Conservation (phyloP, 2,888 invertebrate genomes). For the Cremastinae sp. region DNA sequence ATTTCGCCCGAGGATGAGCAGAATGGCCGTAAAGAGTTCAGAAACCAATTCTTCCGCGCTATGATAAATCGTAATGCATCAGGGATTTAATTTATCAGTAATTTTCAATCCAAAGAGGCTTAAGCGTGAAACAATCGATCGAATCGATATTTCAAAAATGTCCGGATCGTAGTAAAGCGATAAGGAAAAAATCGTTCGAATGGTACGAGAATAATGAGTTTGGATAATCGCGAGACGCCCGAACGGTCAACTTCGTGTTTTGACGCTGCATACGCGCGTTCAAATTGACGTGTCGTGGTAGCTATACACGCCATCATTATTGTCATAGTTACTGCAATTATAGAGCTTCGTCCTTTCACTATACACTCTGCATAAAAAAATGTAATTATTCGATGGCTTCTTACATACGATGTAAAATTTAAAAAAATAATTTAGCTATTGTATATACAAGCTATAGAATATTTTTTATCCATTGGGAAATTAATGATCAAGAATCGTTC, state of each 20-base stretch:
- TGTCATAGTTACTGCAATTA: constrained; percentile 75
- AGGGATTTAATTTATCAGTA: too few relatives aligned
- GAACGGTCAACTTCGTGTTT: constrained; percentile 25
- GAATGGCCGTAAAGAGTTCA: background rate
- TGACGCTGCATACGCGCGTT: constrained; percentile 26
- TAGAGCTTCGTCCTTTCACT: constrained; percentile 70
- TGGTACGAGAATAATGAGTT: constrained; percentile 67
- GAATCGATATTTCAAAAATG: background rate
- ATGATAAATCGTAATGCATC: background rate
- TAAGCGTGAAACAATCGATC: too few relatives aligned
- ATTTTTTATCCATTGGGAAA: too few relatives aligned
- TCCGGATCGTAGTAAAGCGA: too few relatives aligned
- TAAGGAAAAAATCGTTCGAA: constrained; percentile 9
- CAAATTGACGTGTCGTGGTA: constrained; percentile 28
- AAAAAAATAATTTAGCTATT: too few relatives aligned
- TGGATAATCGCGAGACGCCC: constrained; percentile 41
- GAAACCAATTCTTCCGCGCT: background rate
- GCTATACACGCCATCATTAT: constrained; percentile 71
- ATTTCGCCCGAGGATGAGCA: background rate
- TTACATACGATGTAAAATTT: too few relatives aligned
- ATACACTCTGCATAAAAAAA: constrained; percentile 42
- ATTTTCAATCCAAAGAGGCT: too few relatives aligned
- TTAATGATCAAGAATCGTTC: too few relatives aligned
- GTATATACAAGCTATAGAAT: too few relatives aligned
- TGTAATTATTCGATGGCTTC: constrained; percentile 66